Evolutionary conservation across 2,888 invertebrate species (phyloP).

Genomic region (Agapostemon virescens): DNA sequence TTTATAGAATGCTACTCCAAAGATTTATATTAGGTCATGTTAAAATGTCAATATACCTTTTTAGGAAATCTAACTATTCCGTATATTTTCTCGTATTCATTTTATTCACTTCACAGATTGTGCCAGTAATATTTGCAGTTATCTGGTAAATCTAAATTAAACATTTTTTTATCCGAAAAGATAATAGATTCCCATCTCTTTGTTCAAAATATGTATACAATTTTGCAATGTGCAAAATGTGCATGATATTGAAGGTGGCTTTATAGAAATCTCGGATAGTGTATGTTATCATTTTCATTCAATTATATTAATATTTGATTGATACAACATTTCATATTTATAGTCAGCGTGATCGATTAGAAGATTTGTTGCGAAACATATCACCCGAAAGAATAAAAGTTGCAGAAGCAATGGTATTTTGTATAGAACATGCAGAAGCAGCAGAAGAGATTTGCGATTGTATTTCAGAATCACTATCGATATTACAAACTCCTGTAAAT

Average conservation of each 20-base stretch:
- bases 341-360: slow-evolving; percentile 95
- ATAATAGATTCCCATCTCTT: no score
- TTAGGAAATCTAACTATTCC: no score
- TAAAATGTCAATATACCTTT: no score
- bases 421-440: slow-evolving; percentile 98
- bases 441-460: slow-evolving; percentile 97
- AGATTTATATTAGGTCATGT: no score
- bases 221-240: no score
- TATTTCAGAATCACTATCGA: slow-evolving; percentile 92
- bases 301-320: slow-evolving; percentile 20
- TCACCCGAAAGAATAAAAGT: slow-evolving; percentile 90
- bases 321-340: slow-evolving; percentile 71
- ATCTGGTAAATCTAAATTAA: no score
- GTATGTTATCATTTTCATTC: slow-evolving; percentile 15
- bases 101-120: no score
- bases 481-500: slow-evolving; percentile 88
- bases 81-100: no score
- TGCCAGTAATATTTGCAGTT: no score
- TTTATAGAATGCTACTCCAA: no score
- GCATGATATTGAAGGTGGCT: neutral
- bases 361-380: slow-evolving; percentile 93
- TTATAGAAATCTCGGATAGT: neutral
- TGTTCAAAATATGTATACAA: no score
- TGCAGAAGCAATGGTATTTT: slow-evolving; percentile 99
- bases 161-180: no score